Base-by-base conservation (phyloP, 2,797 vertebrate species). In the Chaetophractus vellerosus region DNA sequence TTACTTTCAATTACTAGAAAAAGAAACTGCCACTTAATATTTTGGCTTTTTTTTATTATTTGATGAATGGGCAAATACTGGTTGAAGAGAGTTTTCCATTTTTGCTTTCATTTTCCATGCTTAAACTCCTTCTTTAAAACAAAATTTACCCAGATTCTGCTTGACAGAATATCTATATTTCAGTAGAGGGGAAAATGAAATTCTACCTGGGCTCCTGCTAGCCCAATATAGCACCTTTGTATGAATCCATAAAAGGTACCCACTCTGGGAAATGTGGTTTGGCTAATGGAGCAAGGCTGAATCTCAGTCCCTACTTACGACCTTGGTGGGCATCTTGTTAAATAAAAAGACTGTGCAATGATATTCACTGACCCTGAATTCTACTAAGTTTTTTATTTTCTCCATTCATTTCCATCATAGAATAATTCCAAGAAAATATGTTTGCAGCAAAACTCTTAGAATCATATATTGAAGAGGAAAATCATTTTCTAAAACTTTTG, bases 1-100 rank as follows among this genome's bases (percentile, higher is more conserved):
- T 79, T 74, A 85, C 41, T 93, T 94, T 38, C 26, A 66, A 52
- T 81, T 75, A 87, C 71, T 93, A 68, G 38, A 72, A 75, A 81
- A 78, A 79, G 33, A 48, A 83, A 84, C 14, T 89, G 71, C 26
- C 31, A 31, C 19, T 76, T 63, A 75, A 82, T 75, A 41, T 31
- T 89, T 45, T 68, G 55, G 33, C 18, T 52, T 69, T 61, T 61
- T 79, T 36, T 64, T 52, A 38, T 15, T 16, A 33, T 88, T 68
- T 89, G 63, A 66, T 71, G 61, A 89, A 55, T 79, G 71, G 26
- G 5, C 24, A 76, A 61, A 14, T 31, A n/a, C 12, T 61, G 15
- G 1, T 21, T 24, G 10, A 72, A 78, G 33, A 84, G 4, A 33
- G 16, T 92, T 82, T 82, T 28, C 24, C 41, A 45, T 72, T 74